Evolutionary conservation across 2,888 invertebrate species (phyloP).

Genomic region (Drosophila acutilabella): DNA sequence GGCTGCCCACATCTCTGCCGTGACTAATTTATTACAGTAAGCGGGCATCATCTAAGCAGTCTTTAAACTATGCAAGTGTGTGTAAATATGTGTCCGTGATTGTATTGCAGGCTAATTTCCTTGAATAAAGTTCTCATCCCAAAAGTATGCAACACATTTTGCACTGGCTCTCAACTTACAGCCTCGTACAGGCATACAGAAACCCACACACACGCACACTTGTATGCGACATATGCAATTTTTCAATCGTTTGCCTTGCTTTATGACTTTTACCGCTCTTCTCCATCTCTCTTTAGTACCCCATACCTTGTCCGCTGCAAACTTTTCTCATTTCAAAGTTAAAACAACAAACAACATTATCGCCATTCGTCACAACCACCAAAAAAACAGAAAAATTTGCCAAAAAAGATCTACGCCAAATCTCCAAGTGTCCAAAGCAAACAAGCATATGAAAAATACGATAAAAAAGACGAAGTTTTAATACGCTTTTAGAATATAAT

Average conservation of each 20-base stretch:
- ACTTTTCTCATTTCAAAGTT: slow-evolving; percentile 82
- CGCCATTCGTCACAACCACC: slow-evolving; percentile 75
- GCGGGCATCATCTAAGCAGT: slow-evolving; percentile 70
- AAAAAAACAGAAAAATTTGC: slow-evolving; percentile 22
- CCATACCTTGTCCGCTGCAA: slow-evolving; percentile 42
- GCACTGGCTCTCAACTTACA: background rate
- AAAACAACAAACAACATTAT: slow-evolving; percentile 80
- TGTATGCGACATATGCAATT: slow-evolving; percentile 50
- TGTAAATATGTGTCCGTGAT: background rate
- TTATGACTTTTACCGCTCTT: slow-evolving; percentile 39
- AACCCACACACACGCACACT: background rate
- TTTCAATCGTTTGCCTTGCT: slow-evolving; percentile 58
- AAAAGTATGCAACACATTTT: slow-evolving; percentile 27
- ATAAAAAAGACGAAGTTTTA: background rate
- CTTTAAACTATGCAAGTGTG: slow-evolving; percentile 53
- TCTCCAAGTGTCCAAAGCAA: slow-evolving; percentile 48
- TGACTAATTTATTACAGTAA: slow-evolving; percentile 76
- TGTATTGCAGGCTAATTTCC: slow-evolving; percentile 44
- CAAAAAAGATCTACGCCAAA: slow-evolving; percentile 31
- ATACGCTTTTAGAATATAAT: slow-evolving; percentile 23
- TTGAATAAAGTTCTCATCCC: slow-evolving; percentile 12
- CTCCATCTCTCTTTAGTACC: background rate
- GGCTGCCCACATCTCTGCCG: slow-evolving; percentile 66
- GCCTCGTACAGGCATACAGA: background rate
- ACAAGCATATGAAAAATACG: slow-evolving; percentile 6